Evolutionary conservation across 1,140 invertebrate genomes (phyloP), one percentile per base, ranked within the genome.

Genomic region (Odontomachus brunneus): DNA sequence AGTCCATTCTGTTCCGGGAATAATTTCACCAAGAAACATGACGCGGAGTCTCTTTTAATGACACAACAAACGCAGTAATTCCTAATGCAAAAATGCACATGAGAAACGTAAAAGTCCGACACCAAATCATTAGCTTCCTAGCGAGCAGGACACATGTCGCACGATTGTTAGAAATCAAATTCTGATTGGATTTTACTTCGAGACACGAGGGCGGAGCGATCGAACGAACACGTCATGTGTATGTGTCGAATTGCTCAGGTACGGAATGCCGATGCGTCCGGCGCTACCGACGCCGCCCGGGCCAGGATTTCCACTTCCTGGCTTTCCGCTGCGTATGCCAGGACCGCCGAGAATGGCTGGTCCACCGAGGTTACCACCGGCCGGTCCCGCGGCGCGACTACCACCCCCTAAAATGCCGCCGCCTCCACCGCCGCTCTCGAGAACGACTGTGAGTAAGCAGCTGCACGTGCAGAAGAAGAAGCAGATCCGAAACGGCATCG

Each of bases 371-470:
- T 57, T 89, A 55, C 83, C 88, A 51, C 83, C 88, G 2, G 83
- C 84, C 0, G 82, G 73, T 0, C 73, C 84, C 12, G 29, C 62
- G 0, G 22, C 87, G 5, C 84, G 85, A 1, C 62, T 90, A 62
- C 83, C 88, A 57, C 85, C 86, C 0, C 74, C 88, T 0, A 89
- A 89, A 53, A 85, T 91, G 74, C 82, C 83, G 22, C 84, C 76
- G 1, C 72, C 84, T n/a, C 83, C 83, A n/a, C 75, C 57, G 0
- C 82, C 76, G 0, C 53, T 57, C 22, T 38, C 67, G 4, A 74
- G 63, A 26, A 19, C 75, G 0, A 0, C n/a, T 0, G 15, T n/a
- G 0, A 1, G 55, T 0, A 80, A 82, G 3, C 71, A 29, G n/a
- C 7, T 60, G 0, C 82, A 53, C 5, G 0, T 5, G 14, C 83